Base-by-base conservation (phyloP, 2,113 vertebrate genomes). In the Rhipidura dahli region DNA sequence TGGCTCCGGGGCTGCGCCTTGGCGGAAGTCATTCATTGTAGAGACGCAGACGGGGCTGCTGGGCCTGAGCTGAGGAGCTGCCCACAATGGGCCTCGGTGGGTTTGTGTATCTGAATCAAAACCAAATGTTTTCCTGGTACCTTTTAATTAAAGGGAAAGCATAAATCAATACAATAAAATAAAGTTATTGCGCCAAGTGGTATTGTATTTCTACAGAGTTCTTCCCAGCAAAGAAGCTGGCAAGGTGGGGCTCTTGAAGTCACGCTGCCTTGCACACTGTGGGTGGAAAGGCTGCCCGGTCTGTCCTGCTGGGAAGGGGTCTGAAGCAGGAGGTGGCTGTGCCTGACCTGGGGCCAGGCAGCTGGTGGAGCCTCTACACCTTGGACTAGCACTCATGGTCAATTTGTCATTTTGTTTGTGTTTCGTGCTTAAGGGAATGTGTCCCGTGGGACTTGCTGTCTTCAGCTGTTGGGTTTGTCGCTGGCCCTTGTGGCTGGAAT, bases 11-110 rank as follows among this genome's bases (percentile, higher is more conserved):
- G 64, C 92, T 4, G 17, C 16, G 40, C 9, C 0, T 68, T 63
- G 75, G 49, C 15, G 86, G 97, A 98, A 98, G 88, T 96, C 93
- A 97, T 98, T 98, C 94, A 95, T 97, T 96, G 95, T 57, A 59
- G 78, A 93, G 96, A 84, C 0, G 7, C 40, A 89, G 96, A 84
- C 40, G 33, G 89, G 89, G 53, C 80, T 12, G 45, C 60, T 23
- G 86, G 83, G 79, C 64, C 92, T 23, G 75, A 1, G 3, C n/a
- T 59, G 61, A 86, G 68, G 78, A 92, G 69, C 19, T 10, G 4
- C 22, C 44, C 37, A 37, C 59, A 95, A 94, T 21, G 76, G 78
- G 37, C 93, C 93, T 95, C 66, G 0, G 40, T 13, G 35, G 92
- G 57, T 80, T 91, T 51, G 51, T 18, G 35, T 35, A 40, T 91